Conservation (phyloP, 1,140 invertebrate species). For the Lucilia cuprina region DNA sequence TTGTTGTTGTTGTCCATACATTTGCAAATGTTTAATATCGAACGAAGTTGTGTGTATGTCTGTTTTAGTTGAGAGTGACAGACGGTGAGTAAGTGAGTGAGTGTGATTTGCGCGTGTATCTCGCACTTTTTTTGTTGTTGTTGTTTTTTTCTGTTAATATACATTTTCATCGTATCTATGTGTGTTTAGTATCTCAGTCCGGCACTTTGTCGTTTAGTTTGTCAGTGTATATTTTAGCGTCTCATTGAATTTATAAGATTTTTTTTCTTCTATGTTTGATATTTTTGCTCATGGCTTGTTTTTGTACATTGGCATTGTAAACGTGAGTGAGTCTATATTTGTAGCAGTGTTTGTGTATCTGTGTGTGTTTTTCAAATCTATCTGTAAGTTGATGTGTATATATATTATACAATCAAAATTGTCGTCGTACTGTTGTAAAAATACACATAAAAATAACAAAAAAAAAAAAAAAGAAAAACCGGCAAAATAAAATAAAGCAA, state of each 20-base stretch:
- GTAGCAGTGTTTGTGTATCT: not conserved
- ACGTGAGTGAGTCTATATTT: not conserved
- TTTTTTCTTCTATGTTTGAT: not conserved
- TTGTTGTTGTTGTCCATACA: not conserved
- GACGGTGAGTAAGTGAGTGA: not conserved
- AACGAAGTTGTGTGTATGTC: too few species aligned
- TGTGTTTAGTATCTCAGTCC: not conserved
- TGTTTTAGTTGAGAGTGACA: too few species aligned
- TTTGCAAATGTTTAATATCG: too few species aligned
- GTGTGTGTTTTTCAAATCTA: not conserved
- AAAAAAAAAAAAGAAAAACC: not conserved
- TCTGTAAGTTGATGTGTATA: not conserved
- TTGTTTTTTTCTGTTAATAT: not conserved
- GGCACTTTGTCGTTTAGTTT: not conserved
- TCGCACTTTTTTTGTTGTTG: not conserved
- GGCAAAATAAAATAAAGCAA: not conserved
- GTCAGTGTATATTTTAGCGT: not conserved
- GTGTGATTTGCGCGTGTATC: slow-evolving; percentile 2
- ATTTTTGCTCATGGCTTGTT: not conserved
- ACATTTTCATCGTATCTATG: not conserved
- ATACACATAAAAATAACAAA: not conserved
- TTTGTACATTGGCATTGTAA: slow-evolving; percentile 2
- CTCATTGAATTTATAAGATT: not conserved
- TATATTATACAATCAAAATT: not conserved
- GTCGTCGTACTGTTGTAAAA: too few species aligned